phyloP scores from a whole-genome alignment of 37 sponge, comb jelly and placozoan genomes.

The Halichondria panicea region DNA sequence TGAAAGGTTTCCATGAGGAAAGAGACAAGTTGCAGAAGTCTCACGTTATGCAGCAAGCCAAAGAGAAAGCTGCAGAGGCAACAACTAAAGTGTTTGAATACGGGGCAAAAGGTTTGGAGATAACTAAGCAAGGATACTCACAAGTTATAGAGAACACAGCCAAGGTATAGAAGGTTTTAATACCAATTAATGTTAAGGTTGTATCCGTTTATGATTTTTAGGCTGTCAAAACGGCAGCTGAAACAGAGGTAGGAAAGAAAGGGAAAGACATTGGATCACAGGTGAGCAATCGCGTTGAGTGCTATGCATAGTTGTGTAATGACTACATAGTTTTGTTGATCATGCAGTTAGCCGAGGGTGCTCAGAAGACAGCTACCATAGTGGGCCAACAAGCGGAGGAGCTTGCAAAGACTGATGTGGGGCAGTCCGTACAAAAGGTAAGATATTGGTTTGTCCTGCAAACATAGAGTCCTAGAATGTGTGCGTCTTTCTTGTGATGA shows the following conservation, averaged over 20 bases:
- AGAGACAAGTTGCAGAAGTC: conserved; percentile 47
- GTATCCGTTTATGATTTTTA: not conserved
- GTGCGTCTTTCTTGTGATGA: not conserved
- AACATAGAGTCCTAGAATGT: not conserved
- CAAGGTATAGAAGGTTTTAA: conserved; percentile 25
- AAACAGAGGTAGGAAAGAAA: conserved; percentile 57
- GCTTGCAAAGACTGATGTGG: conserved; percentile 60
- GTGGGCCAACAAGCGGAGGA: conserved; percentile 40
- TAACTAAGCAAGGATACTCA: conserved; percentile 8
- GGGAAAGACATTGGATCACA: conserved; percentile 35
- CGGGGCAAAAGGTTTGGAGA: conserved; percentile 2
- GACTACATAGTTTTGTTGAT: not conserved
- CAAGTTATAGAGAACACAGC: conserved; percentile 1
- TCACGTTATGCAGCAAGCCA: conserved; percentile 27
- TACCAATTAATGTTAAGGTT: too few relatives aligned
- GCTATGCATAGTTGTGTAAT: not conserved
- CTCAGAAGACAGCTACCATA: conserved; percentile 62
- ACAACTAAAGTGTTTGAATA: not conserved
- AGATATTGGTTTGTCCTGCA: not conserved
- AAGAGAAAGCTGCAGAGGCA: conserved; percentile 13
- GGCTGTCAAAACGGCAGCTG: conserved; percentile 29
- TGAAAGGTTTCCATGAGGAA: conserved; percentile 71
- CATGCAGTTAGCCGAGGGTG: conserved; percentile 25
- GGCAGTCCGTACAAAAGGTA: conserved; percentile 56
- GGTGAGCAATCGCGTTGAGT: conserved; percentile 14